Evolutionary conservation across 30 jellyfish, hydroid and myxozoan genomes (phyloP).

Genomic region (Nemopilema nomurai): DNA sequence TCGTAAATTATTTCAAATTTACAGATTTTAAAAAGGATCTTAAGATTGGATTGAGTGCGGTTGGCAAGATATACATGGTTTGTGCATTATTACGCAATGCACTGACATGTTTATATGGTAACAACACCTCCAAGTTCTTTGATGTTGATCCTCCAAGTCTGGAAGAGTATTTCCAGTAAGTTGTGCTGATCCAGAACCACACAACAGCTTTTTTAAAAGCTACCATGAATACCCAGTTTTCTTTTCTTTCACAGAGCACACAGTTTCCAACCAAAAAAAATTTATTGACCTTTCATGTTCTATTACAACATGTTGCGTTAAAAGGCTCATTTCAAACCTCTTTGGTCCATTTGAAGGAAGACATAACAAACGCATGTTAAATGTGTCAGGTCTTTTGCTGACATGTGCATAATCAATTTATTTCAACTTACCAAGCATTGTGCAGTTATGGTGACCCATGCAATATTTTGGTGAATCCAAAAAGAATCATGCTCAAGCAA

Average conservation of each 20-base stretch:
- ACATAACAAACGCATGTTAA: no score
- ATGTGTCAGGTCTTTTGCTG: no score
- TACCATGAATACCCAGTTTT: neutral
- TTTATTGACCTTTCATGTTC: no score
- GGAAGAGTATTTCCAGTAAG: conserved; percentile 2
- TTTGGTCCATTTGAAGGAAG: no score
- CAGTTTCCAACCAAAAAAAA: neutral
- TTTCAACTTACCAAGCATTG: no score
- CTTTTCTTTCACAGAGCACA: neutral
- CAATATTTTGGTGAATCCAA: no score
- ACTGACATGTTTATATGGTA: neutral
- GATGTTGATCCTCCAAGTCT: neutral
- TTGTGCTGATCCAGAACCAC: neutral
- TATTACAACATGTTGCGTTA: no score
- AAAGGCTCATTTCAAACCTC: no score
- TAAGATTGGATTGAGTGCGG: conserved; percentile 27
- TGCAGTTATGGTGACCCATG: no score
- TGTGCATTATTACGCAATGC: neutral
- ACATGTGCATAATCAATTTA: no score
- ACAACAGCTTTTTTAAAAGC: conserved; percentile 18
- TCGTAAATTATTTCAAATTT: conserved; percentile 39
- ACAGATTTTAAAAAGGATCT: conserved; percentile 17
- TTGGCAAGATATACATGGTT: conserved; percentile 15
- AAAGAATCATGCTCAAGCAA: no score
- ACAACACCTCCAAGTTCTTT: neutral